Conservation (phyloP, 1,140 invertebrate species). For the Ooceraea biroi region DNA sequence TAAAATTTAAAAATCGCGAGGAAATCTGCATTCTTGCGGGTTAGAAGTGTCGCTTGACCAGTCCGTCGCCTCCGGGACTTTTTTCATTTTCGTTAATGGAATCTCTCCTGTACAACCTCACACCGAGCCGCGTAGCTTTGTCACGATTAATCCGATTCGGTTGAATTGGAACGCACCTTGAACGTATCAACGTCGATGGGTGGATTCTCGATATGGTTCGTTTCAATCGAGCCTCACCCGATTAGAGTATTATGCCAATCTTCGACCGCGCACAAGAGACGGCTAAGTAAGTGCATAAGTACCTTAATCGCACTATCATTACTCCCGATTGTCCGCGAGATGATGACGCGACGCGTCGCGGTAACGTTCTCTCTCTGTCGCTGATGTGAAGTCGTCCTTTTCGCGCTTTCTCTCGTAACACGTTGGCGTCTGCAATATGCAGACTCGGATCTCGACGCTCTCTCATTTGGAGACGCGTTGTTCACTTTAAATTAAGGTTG, state of each 20-base stretch:
- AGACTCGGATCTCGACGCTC: background rate
- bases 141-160: conserved; percentile 17
- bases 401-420: conserved; percentile 29
- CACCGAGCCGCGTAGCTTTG: background rate
- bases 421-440: background rate
- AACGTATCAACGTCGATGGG: conserved; percentile 10
- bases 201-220: conserved; percentile 2
- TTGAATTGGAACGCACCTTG: conserved; percentile 37
- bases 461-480: background rate
- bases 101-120: too few species aligned
- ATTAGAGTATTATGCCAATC: conserved; percentile 38
- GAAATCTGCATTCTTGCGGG: conserved; percentile 36
- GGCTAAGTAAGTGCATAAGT: conserved; percentile 52
- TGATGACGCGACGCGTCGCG: conserved; percentile 7
- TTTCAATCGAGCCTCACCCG: background rate
- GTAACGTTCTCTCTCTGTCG: conserved; percentile 31
- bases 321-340: conserved; percentile 45
- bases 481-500: too few species aligned
- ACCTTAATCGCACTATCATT: conserved; percentile 41
- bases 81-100: background rate
- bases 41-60: background rate
- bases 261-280: conserved; percentile 13
- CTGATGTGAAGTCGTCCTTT: conserved; percentile 14
- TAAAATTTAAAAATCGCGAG: conserved; percentile 6
- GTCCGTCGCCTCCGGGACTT: background rate